Percentiles rank a stretch among this genome's conserved stretches.
phyloP scores from a whole-genome alignment of 2,797 vertebrate species.

The Pteropus rufus region DNA sequence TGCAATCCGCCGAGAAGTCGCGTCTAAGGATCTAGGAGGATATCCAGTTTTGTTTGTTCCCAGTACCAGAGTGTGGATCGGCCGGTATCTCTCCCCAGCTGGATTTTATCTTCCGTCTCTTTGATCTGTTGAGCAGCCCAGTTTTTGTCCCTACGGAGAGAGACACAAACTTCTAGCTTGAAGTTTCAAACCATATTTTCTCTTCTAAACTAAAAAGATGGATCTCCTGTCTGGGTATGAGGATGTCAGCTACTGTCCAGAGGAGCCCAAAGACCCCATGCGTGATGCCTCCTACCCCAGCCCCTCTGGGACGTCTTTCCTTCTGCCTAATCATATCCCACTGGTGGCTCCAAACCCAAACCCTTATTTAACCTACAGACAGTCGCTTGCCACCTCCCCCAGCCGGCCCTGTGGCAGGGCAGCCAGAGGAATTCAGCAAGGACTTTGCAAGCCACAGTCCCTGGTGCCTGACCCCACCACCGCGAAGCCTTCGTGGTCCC shows the following conservation, averaged over 20 bases:
- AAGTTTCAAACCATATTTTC: neutral
- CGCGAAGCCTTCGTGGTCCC: fast-evolving
- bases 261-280: neutral
- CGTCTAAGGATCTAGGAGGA: neutral
- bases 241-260: fast-evolving
- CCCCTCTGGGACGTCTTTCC: neutral
- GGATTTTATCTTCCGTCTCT: neutral
- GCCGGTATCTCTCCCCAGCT: neutral
- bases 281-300: fast-evolving
- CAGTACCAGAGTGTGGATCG: fast-evolving
- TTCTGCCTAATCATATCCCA: neutral
- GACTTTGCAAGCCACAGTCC: neutral
- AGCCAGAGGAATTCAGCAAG: neutral
- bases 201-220: neutral
- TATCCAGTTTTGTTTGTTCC: neutral
- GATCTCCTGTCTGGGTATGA: neutral
- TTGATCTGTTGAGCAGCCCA: neutral
- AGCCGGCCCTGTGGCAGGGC: neutral
- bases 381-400: neutral
- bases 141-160: neutral
- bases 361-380: neutral
- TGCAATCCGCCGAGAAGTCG: neutral
- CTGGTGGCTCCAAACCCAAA: neutral
- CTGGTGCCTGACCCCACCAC: no score
- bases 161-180: neutral